Evolutionary conservation across 2,113 vertebrate species (phyloP).

Genomic region (Ovis aries): DNA sequence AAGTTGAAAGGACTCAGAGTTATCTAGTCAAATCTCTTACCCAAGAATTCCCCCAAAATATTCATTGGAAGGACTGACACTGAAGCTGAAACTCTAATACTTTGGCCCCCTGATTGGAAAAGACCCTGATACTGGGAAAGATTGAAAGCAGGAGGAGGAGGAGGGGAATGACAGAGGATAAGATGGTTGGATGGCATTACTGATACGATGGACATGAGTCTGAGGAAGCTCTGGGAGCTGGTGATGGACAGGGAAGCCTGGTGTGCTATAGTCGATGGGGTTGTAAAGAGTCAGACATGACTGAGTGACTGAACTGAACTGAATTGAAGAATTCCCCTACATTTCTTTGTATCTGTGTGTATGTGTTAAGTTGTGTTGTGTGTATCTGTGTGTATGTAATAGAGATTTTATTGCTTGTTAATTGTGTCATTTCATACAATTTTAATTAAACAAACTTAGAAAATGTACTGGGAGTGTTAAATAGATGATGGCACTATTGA

Average conservation of each 20-base stretch:
- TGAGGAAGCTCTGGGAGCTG: not conserved
- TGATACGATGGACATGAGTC: not conserved
- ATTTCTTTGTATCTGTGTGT: not conserved
- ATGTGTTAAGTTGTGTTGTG: not conserved
- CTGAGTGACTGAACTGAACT: not conserved
- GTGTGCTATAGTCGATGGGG: not conserved
- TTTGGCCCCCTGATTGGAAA: not conserved
- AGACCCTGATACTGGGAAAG: not conserved
- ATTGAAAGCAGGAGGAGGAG: not conserved
- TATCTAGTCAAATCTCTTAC: not conserved
- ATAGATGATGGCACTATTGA: not conserved
- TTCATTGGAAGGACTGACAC: not conserved
- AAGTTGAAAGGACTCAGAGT: not conserved
- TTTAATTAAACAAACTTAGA: conserved; percentile 34
- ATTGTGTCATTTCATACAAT: conserved; percentile 16
- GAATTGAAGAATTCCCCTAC: not conserved
- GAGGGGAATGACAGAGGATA: not conserved
- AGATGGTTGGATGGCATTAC: not conserved
- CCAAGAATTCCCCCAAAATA: not conserved
- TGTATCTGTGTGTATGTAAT: not conserved
- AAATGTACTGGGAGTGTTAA: conserved; percentile 35
- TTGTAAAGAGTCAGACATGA: not conserved
- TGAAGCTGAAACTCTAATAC: not conserved
- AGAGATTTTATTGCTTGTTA: conserved; percentile 61
- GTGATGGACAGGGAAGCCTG: not conserved